phyloP scores from a whole-genome alignment of 2,888 invertebrate genomes.

The Tortrix viridana region DNA sequence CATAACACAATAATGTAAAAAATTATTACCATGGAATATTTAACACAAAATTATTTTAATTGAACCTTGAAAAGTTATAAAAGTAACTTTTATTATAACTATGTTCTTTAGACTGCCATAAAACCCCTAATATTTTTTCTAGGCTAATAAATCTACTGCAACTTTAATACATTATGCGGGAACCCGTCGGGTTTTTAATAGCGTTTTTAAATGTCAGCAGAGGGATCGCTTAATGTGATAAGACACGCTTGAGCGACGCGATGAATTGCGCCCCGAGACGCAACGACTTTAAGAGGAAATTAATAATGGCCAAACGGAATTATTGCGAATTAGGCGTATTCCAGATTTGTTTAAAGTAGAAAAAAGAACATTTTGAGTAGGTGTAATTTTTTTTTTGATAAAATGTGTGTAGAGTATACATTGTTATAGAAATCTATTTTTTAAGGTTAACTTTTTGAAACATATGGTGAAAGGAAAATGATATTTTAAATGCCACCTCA shows the following conservation, averaged over 20 bases:
- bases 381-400: neutral
- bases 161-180: slow-evolving; percentile 39
- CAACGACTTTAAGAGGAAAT: slow-evolving; percentile 45
- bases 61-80: too few relatives aligned
- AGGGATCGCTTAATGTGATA: slow-evolving; percentile 53
- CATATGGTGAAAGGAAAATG: too few relatives aligned
- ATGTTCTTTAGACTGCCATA: neutral
- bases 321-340: slow-evolving; percentile 14
- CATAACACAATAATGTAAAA: too few relatives aligned
- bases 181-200: slow-evolving; percentile 51
- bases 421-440: too few relatives aligned
- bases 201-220: slow-evolving; percentile 61
- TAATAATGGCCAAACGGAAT: slow-evolving; percentile 33
- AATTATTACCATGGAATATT: too few relatives aligned
- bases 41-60: too few relatives aligned
- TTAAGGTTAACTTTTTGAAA: too few relatives aligned
- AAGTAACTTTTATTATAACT: too few relatives aligned
- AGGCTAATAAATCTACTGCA: neutral
- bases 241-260: slow-evolving; percentile 52
- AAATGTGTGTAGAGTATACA: too few relatives aligned
- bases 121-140: neutral
- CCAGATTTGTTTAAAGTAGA: neutral
- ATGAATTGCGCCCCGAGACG: slow-evolving; percentile 37
- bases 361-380: neutral
- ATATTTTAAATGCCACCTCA: too few relatives aligned